Conservation (phyloP, 2,113 vertebrate genomes). For the Callorhinus ursinus region DNA sequence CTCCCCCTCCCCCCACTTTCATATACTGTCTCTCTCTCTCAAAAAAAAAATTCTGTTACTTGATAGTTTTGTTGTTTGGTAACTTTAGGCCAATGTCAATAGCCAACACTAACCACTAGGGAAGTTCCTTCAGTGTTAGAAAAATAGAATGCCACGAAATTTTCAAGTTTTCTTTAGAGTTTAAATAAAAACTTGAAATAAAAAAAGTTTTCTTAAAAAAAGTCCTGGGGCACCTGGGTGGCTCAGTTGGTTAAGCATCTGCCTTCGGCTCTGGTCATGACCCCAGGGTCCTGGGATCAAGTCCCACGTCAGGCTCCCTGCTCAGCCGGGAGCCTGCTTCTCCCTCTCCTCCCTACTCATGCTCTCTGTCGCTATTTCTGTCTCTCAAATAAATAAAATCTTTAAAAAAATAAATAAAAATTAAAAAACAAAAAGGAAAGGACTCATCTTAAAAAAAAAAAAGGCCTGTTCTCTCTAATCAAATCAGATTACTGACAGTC, state of each 20-base stretch:
- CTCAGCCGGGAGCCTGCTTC: no score
- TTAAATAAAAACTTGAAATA: no score
- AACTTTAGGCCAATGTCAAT: not conserved
- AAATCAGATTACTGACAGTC: not conserved
- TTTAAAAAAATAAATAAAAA: no score
- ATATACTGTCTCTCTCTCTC: not conserved
- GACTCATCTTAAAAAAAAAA: not conserved
- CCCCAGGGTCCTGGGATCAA: no score
- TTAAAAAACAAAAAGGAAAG: no score
- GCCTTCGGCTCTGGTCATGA: no score
- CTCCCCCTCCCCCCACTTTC: not conserved
- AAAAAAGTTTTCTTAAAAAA: not conserved
- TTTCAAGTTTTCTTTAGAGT: not conserved
- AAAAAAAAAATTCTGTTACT: not conserved
- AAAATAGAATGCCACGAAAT: not conserved
- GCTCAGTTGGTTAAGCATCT: no score
- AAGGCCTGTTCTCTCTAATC: not conserved
- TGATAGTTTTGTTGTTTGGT: not conserved
- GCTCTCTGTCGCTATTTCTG: no score
- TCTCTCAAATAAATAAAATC: no score
- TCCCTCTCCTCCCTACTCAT: no score
- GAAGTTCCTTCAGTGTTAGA: not conserved
- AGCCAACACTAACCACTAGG: not conserved
- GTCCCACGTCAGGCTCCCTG: no score
- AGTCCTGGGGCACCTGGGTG: no score